Evolutionary conservation across 2,888 invertebrate genomes (phyloP).

Genomic region (Cephus pygmeus): DNA sequence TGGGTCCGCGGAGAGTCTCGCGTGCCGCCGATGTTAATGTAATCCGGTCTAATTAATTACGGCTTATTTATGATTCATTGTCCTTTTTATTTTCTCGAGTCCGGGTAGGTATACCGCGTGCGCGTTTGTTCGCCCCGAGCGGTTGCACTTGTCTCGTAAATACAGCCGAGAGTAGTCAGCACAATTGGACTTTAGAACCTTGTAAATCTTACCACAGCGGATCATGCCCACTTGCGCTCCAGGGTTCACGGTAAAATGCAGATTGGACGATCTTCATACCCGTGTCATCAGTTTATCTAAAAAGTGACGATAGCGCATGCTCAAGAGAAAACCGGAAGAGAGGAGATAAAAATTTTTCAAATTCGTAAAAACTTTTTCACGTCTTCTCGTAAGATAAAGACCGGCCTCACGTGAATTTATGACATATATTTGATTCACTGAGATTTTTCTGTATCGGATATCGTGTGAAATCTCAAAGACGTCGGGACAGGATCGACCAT

Average conservation of each 20-base stretch:
- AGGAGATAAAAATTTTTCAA: neutral
- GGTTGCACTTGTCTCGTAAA: conserved; percentile 34
- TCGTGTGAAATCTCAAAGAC: neutral
- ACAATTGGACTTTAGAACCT: conserved; percentile 43
- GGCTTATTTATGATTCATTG: conserved; percentile 57
- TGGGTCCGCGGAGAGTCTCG: conserved; percentile 54
- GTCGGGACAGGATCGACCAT: neutral
- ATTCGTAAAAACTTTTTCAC: neutral
- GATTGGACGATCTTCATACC: neutral
- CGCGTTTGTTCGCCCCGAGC: neutral
- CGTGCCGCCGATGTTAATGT: conserved; percentile 53
- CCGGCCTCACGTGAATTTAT: neutral
- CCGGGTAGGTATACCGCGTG: conserved; percentile 12
- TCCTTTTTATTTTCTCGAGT: conserved; percentile 6
- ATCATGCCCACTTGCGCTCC: neutral
- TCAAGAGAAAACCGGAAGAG: neutral
- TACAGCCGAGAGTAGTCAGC: conserved; percentile 28
- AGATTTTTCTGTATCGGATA: neutral
- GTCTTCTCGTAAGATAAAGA: neutral
- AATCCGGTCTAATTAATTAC: conserved; percentile 57
- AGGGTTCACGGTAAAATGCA: neutral
- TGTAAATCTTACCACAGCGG: conserved; percentile 34
- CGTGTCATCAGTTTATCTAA: neutral
- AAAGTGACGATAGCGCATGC: neutral
- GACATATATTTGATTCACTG: neutral